phyloP scores from a whole-genome alignment of 2,888 invertebrate species.

The Pammene fasciana region DNA sequence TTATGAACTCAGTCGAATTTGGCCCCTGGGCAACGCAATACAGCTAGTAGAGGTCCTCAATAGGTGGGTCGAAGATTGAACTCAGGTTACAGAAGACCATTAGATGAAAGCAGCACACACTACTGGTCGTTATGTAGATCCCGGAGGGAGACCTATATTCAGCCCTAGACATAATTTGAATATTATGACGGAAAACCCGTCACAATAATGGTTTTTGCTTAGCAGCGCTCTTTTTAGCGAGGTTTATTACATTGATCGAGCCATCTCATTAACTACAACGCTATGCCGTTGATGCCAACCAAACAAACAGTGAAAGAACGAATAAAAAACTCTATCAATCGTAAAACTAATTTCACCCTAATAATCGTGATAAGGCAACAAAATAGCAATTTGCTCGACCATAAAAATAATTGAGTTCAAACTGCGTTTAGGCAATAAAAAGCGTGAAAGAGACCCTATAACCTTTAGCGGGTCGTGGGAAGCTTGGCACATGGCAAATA shows the following conservation, averaged over 20 bases:
- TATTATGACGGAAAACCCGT: no score
- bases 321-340: constrained; percentile 72
- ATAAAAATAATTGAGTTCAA: constrained; percentile 84
- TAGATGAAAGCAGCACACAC: no score
- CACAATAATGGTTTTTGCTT: no score
- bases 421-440: constrained; percentile 82
- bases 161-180: no score
- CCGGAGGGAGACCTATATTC: no score
- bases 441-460: constrained; percentile 81
- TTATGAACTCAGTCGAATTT: no score
- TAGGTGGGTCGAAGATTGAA: no score
- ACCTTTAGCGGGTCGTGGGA: constrained; percentile 80
- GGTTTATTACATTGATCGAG: constrained; percentile 10
- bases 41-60: no score
- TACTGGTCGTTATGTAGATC: no score
- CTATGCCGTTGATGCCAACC: constrained; percentile 38
- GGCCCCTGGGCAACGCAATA: no score
- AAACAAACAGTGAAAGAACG: constrained; percentile 49
- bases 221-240: no score
- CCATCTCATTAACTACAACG: constrained; percentile 40
- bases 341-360: constrained; percentile 76
- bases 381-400: constrained; percentile 81
- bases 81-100: no score
- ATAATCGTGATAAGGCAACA: constrained; percentile 82
- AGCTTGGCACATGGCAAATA: constrained; percentile 72